Evolutionary conservation across 1,140 invertebrate genomes (phyloP), one percentile per base, ranked within the genome.

Genomic region (Drosophila ogumai): DNA sequence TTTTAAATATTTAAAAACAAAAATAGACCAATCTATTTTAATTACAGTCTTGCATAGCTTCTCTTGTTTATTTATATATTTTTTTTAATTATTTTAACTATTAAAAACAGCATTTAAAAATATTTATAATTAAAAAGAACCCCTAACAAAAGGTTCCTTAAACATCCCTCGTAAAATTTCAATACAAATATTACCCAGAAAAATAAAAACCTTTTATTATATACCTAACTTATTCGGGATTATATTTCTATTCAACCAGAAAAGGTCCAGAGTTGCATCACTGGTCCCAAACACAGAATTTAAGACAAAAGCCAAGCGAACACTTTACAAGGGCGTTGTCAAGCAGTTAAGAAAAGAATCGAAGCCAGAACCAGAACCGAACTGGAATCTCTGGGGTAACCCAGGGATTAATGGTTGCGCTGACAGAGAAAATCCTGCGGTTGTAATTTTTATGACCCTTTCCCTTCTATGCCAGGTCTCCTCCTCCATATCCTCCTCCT

Each of bases 371-470:
- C 43, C 52, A 71, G 52, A 71, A 40, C 43, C 65, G 10, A 59
- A 72, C 52, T 59, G 69, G 22, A 59, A 59, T 56, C 44, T 31
- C 44, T 31, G 57, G 52, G 40, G 36, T 34, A 41, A 28, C 36
- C 58, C 54, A 47, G 71, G 76, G 84, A 87, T 88, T 87, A 87
- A 87, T 87, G 80, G 84, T 75, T 54, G 56, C 40, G 84, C 84
- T 87, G 85, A 87, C 84, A 87, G 84, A 77, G 80, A 84, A 80
- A 87, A 87, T 90, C 85, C 84, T 87, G 84, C 85, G 84, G 84
- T 90, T 87, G 77, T 88, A 88, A 84, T 43, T 80, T 84, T 87
- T 87, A 88, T 82, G 81, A 75, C 72, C 81, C 81, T 49, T 49
- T 72, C 76, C 44, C 47, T 52, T 58, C 66, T 40, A 46, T 36